Evolutionary conservation across 2,888 invertebrate genomes (phyloP), one percentile per base, ranked within the genome.

Genomic region (Eupithecia subumbrata): DNA sequence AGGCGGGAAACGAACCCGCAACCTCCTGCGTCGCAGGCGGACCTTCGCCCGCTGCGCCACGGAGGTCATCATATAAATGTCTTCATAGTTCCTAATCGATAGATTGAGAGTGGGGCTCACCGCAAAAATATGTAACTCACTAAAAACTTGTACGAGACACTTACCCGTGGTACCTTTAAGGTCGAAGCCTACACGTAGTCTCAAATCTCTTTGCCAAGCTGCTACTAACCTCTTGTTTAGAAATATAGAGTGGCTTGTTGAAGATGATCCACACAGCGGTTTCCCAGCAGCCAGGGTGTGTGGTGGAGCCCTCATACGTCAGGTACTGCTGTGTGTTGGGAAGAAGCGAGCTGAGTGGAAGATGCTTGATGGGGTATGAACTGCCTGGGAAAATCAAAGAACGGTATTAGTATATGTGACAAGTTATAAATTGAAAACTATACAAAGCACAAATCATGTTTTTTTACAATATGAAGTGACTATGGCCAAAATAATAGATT

Each of bases 261-360:
- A 99, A 97, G 86, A 99, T 98, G 88, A 99, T 97, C 99, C 99
- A 99, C 77, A 99, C 98, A 60, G 99, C 98, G n/a, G 99, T 99
- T 94, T 99, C 99, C 97, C 99, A 98, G 93, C 99, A 99, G 71
- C 99, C 98, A 12, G 99, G 99, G 93, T 98, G 98, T 74, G 99
- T 99, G 83, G 99, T 97, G 82, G 99, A 99, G 37, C 99, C 99
- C 90, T 99, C 99, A 92, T 99, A 99, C 45, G 99, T 99, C 95
- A 99, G 98, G 95, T 98, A 99, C 90, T 98, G 97, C 85, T 97
- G 97, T 67, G 98, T 99, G 88, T 97, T 97, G 80, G 99, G 99
- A 84, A 99, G 96, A 74, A 99, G 95, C 74, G 97, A 97, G 85
- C 97, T 96, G 83, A 99, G 95, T 43, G 98, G 98, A 85, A 99